Conservation (phyloP, 1,140 invertebrate genomes). For the Drosophila kurseongensis region DNA sequence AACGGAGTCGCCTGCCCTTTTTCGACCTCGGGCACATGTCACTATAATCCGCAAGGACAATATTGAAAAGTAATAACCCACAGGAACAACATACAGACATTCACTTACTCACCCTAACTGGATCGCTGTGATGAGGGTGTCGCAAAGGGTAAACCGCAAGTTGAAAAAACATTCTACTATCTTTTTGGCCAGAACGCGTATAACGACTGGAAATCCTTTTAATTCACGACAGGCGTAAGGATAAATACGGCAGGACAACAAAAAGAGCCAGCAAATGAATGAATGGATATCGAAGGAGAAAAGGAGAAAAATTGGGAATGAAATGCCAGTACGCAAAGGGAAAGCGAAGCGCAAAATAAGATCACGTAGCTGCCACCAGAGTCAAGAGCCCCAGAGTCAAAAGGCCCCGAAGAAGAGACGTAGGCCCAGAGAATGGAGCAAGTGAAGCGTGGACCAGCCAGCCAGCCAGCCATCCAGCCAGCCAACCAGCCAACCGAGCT, state of each 20-base stretch:
- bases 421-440: conserved; percentile 73
- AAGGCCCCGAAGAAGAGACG: conserved; percentile 14
- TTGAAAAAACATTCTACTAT: conserved; percentile 77
- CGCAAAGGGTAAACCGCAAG: conserved; percentile 67
- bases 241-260: conserved; percentile 33
- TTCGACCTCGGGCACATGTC: conserved; percentile 65
- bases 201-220: conserved; percentile 79
- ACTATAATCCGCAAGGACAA: conserved; percentile 81
- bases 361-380: conserved; percentile 73
- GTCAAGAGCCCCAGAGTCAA: conserved; percentile 18
- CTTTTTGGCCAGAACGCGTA: conserved; percentile 58
- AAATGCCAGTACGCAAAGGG: conserved; percentile 51
- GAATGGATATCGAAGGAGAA: conserved; percentile 69
- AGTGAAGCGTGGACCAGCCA: conserved; percentile 61
- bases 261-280: conserved; percentile 41
- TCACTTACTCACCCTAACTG: conserved; percentile 24
- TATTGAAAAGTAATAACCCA: conserved; percentile 84
- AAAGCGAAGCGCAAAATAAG: conserved; percentile 69
- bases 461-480: conserved; percentile 10
- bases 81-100: conserved; percentile 68
- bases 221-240: conserved; percentile 78
- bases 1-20: conserved; percentile 15
- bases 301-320: conserved; percentile 70
- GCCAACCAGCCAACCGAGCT: conserved; percentile 10
- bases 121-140: conserved; percentile 65